phyloP scores from a whole-genome alignment of 2,888 invertebrate genomes.

The Ommatoiulus sabulosus region DNA sequence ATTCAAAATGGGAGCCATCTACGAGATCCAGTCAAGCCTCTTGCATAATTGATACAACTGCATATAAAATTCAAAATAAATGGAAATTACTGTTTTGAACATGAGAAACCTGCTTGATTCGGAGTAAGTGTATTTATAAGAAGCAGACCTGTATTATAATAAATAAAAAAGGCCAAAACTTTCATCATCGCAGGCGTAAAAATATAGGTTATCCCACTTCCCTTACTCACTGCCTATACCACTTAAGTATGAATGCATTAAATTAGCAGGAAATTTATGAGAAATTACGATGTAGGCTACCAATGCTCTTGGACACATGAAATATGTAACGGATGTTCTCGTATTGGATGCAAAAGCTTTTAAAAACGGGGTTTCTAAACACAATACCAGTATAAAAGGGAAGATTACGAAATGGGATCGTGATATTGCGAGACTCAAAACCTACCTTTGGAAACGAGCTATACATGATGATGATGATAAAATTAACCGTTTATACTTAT shows the following conservation, averaged over 20 bases:
- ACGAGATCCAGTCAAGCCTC: conserved; percentile 33
- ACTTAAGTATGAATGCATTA: neutral
- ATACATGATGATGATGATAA: neutral
- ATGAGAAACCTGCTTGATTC: conserved; percentile 7
- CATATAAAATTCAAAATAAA: conserved; percentile 54
- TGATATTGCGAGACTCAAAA: neutral
- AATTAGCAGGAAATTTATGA: neutral
- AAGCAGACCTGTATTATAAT: neutral
- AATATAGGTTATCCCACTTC: conserved; percentile 39
- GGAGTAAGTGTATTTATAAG: neutral
- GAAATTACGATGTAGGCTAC: neutral
- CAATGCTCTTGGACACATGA: neutral
- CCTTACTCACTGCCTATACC: neutral
- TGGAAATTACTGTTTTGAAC: conserved; percentile 32
- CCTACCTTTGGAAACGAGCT: neutral
- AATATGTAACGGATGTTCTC: neutral
- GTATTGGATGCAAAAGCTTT: neutral
- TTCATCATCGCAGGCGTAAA: neutral
- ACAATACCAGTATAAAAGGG: neutral
- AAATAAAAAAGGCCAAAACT: neutral
- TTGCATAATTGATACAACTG: conserved; percentile 52
- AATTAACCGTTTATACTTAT: neutral
- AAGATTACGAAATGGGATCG: neutral
- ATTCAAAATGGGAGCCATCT: conserved; percentile 35
- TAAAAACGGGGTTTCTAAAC: conserved; percentile 10